Evolutionary conservation across 2,888 invertebrate genomes (phyloP).

Genomic region (Micoletzkya japonica): DNA sequence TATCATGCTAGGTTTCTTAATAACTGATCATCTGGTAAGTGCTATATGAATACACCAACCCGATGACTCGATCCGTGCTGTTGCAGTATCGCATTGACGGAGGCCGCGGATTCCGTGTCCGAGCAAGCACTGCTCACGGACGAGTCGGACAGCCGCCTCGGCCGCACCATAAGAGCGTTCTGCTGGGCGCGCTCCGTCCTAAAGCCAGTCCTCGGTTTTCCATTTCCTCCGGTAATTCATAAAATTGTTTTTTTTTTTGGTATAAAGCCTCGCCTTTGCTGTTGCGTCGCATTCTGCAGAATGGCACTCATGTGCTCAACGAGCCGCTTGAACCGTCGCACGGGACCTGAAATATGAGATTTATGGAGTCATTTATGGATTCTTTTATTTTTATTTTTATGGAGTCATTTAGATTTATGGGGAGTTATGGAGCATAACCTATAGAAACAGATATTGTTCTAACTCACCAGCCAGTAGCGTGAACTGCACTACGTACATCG

Average conservation of each 20-base stretch:
- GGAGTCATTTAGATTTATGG: too few species aligned
- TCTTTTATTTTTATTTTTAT: too few species aligned
- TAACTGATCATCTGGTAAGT: too few species aligned
- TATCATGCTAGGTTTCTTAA: background rate
- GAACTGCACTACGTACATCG: slow-evolving; percentile 63
- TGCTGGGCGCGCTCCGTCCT: slow-evolving; percentile 47
- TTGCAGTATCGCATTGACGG: slow-evolving; percentile 38
- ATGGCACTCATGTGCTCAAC: slow-evolving; percentile 62
- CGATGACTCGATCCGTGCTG: slow-evolving; percentile 2
- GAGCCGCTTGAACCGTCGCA: slow-evolving; percentile 61
- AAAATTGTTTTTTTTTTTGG: background rate
- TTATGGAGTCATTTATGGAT: too few species aligned
- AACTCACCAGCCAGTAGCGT: slow-evolving; percentile 53
- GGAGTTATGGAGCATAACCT: too few species aligned
- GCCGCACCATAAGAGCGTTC: slow-evolving; percentile 55
- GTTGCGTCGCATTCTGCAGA: slow-evolving; percentile 52
- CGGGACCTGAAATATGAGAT: slow-evolving; percentile 43
- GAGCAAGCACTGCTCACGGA: slow-evolving; percentile 55
- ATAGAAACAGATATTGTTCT: background rate
- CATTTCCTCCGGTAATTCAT: too few species aligned
- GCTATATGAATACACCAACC: too few species aligned
- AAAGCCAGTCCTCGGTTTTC: too few species aligned
- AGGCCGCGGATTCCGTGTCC: slow-evolving; percentile 40
- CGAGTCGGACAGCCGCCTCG: slow-evolving; percentile 60
- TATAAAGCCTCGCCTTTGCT: slow-evolving; percentile 31